These are phyloP conservation scores for Nezara viridula DNA, from an alignment of 2,888 invertebrate genomes.

Conservation along the genomic window DNA sequence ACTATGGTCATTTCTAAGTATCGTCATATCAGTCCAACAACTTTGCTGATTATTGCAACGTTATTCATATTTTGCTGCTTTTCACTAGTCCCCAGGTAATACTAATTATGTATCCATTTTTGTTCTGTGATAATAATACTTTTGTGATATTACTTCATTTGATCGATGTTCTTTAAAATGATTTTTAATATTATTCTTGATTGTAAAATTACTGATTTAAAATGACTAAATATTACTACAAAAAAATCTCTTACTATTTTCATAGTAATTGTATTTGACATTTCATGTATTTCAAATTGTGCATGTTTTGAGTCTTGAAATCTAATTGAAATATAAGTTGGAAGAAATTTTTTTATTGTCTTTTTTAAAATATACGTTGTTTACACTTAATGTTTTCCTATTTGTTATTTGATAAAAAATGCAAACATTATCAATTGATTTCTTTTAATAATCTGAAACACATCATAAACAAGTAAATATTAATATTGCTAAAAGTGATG, in stretches of 20 bases:
- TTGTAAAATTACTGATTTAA: not conserved
- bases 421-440: not conserved
- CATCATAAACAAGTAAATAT: not conserved
- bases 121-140: not conserved
- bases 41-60: slow-evolving; percentile 61
- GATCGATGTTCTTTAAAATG: not conserved
- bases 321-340: not conserved
- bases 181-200: not conserved
- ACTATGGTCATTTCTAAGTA: slow-evolving; percentile 27
- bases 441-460: not conserved
- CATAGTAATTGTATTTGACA: too few species aligned
- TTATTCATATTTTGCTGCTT: slow-evolving; percentile 62
- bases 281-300: not conserved
- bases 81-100: slow-evolving; percentile 62
- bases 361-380: too few species aligned
- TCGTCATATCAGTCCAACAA: slow-evolving; percentile 62
- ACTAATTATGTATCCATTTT: not conserved
- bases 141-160: not conserved
- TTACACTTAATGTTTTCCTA: too few species aligned
- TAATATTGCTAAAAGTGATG: not conserved
- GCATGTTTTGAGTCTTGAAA: not conserved
- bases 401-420: too few species aligned
- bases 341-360: too few species aligned
- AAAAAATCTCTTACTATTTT: too few species aligned
- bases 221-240: not conserved